phyloP scores from a whole-genome alignment of 2,888 invertebrate species.

The Nephrotoma appendiculata region DNA sequence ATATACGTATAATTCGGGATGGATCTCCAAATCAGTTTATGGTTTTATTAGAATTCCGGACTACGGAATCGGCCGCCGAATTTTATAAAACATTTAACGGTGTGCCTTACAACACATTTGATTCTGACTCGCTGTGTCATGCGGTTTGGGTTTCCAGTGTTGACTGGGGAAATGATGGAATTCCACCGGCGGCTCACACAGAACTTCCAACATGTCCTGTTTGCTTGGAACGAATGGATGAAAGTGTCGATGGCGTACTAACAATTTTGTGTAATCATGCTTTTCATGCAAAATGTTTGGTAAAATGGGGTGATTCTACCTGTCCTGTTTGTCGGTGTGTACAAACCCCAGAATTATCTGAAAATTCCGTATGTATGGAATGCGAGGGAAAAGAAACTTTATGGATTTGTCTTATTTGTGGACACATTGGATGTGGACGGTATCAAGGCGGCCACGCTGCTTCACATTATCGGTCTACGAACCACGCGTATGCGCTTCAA shows the following conservation, averaged over 20 bases:
- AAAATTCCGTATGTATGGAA: slow-evolving; percentile 43
- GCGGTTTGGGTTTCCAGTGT: slow-evolving; percentile 91
- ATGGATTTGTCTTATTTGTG: slow-evolving; percentile 99
- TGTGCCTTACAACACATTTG: slow-evolving; percentile 81
- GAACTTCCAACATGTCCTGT: slow-evolving; percentile 91
- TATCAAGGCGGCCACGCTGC: slow-evolving; percentile 86
- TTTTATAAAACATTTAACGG: slow-evolving; percentile 92
- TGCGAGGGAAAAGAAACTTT: slow-evolving; percentile 57
- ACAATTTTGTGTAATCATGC: slow-evolving; percentile 97
- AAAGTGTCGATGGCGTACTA: slow-evolving; percentile 92
- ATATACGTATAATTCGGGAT: slow-evolving; percentile 81
- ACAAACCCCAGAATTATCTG: slow-evolving; percentile 40
- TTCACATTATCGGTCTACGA: slow-evolving; percentile 86
- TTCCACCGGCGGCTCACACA: slow-evolving; percentile 62
- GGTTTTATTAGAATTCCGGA: slow-evolving; percentile 77
- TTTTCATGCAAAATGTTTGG: slow-evolving; percentile 89
- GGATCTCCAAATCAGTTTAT: slow-evolving; percentile 94
- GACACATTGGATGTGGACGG: slow-evolving; percentile 94
- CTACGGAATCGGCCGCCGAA: slow-evolving; percentile 67
- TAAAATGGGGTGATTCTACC: slow-evolving; percentile 93
- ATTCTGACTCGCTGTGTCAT: slow-evolving; percentile 81
- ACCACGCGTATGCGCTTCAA: slow-evolving; percentile 95
- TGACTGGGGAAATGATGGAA: slow-evolving; percentile 68
- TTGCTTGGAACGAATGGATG: slow-evolving; percentile 86
- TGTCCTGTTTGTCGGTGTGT: slow-evolving; percentile 91